phyloP scores from a whole-genome alignment of 2,888 invertebrate genomes.

The Gortyna flavago region DNA sequence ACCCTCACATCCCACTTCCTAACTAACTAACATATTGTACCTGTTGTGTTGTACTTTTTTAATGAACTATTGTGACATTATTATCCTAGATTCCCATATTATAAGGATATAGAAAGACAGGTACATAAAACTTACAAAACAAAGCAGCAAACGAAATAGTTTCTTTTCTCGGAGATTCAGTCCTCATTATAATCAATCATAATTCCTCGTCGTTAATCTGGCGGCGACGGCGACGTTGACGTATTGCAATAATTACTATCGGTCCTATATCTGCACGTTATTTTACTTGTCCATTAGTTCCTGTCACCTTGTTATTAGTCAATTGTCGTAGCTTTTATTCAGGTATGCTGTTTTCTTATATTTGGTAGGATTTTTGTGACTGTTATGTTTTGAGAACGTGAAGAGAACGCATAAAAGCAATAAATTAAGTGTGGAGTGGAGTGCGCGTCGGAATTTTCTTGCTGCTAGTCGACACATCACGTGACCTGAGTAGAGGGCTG shows the following conservation, averaged over 20 bases:
- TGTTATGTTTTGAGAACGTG: background rate
- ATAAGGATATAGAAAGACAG: background rate
- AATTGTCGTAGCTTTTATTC: slow-evolving; percentile 43
- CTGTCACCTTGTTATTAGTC: slow-evolving; percentile 50
- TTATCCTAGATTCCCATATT: background rate
- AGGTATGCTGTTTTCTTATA: slow-evolving; percentile 17
- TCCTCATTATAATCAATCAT: slow-evolving; percentile 66
- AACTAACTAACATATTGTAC: too few species aligned
- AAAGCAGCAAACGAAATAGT: slow-evolving; percentile 15
- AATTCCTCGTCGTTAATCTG: slow-evolving; percentile 67
- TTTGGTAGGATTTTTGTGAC: background rate
- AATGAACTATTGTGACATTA: background rate
- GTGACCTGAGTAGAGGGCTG: too few species aligned
- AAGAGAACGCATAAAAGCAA: background rate
- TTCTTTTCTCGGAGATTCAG: slow-evolving; percentile 36
- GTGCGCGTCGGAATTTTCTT: too few species aligned
- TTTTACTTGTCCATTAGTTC: slow-evolving; percentile 62
- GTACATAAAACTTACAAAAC: background rate
- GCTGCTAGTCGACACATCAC: too few species aligned
- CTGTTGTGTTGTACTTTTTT: too few species aligned
- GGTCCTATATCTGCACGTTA: slow-evolving; percentile 30
- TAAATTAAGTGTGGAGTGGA: too few species aligned
- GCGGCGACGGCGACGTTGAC: slow-evolving; percentile 63
- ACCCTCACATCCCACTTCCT: too few species aligned
- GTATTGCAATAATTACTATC: slow-evolving; percentile 67